phyloP scores from a whole-genome alignment of 1,140 invertebrate species.

The Kradibia gibbosae region DNA sequence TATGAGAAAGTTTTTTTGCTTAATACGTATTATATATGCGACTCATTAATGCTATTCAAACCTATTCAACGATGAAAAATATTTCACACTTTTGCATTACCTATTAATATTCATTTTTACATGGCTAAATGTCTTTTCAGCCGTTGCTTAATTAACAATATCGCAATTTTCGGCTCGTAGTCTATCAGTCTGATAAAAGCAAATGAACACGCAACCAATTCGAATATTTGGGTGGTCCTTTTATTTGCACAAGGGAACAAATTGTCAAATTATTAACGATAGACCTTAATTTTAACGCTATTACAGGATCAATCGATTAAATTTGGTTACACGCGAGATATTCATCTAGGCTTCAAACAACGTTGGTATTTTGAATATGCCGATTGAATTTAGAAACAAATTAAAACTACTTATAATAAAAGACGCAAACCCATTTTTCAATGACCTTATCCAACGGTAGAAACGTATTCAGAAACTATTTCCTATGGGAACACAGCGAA shows the following conservation, averaged over 20 bases:
- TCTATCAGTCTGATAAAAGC: neutral
- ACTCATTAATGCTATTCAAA: neutral
- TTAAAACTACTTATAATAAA: no score
- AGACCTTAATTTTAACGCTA: no score
- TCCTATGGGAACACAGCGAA: no score
- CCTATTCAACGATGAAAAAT: neutral
- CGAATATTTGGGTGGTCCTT: slow-evolving; percentile 32
- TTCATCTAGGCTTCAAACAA: neutral
- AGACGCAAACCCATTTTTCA: no score
- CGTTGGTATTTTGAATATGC: neutral
- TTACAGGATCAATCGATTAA: neutral
- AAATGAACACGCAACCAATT: neutral
- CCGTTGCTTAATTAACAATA: neutral
- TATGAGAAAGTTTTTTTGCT: neutral
- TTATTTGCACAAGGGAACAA: slow-evolving; percentile 15
- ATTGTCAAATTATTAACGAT: neutral
- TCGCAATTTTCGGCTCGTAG: neutral
- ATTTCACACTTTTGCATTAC: neutral
- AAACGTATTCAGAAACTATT: no score
- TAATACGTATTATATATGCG: neutral
- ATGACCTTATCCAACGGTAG: no score
- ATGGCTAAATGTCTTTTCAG: neutral
- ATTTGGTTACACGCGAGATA: neutral
- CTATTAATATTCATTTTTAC: neutral
- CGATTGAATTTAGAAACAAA: no score